Evolutionary conservation across 1,140 invertebrate genomes (phyloP), one percentile per base, ranked within the genome.

Genomic region (Thaumetopoea pityocampa): DNA sequence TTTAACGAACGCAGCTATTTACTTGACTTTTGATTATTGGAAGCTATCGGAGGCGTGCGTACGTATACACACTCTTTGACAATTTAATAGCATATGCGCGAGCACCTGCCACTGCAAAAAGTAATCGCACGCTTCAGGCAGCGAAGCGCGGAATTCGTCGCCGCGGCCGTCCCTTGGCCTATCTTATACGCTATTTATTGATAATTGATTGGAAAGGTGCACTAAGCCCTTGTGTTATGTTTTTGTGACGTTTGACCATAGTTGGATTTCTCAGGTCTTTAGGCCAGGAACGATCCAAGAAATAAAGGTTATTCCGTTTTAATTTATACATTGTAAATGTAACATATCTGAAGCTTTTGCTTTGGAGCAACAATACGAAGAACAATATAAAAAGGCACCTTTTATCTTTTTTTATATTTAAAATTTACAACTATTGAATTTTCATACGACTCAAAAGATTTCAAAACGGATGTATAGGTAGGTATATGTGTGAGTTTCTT

Each of bases 81-180:
- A 83, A 76, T 81, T 79, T 83, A 81, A 83, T 77, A 78, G 73
- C 79, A 83, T 79, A 79, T 83, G 77, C 64, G 55, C 58, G 22
- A 58, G 64, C 79, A 83, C 79, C 79, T 83, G 79, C 74, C 57
- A 20, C 43, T 77, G 72, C 74, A 83, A 83, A 83, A 83, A 80
- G 67, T 71, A 77, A 62, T 67, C 55, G 62, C 76, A 78, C 67
- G 79, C 73, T 80, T 79, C 69, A 70, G 69, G 72, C 74, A 51
- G 62, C 50, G 71, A 65, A 69, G 71, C 63, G 68, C 53, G 68
- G 76, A 74, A 83, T 83, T 78, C 72, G 79, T 79, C 77, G 73
- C 69, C 67, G 62, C 63, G 45, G 54, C 62, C 58, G 47, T 55
- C 62, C 56, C 62, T 59, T 68, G 55, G 67, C 55, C 78, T 71